phyloP scores from a whole-genome alignment of 2,113 vertebrate genomes.

The Chaenogobius annularis region DNA sequence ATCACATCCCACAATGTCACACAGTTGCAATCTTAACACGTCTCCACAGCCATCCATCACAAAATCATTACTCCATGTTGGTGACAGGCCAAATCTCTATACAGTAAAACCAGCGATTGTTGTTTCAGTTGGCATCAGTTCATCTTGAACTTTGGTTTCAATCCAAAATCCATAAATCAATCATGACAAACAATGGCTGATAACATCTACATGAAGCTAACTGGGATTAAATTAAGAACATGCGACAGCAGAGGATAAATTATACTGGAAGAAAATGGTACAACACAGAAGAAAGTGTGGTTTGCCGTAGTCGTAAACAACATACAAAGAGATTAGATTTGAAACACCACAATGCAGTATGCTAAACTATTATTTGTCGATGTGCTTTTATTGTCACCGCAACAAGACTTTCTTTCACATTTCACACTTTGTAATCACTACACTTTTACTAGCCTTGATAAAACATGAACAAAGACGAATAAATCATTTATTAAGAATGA shows the following conservation, averaged over 20 bases:
- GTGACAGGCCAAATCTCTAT: neutral
- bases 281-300: neutral
- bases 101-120: neutral
- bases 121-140: neutral
- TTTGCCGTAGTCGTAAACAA: neutral
- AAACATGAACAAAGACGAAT: too few relatives aligned
- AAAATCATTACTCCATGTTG: neutral
- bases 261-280: neutral
- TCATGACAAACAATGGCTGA: conserved; percentile 12
- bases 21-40: neutral
- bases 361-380: too few relatives aligned
- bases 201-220: conserved; percentile 10
- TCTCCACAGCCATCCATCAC: neutral
- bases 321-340: neutral
- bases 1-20: neutral
- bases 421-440: too few relatives aligned
- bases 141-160: neutral
- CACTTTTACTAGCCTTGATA: too few relatives aligned
- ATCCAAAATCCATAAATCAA: neutral
- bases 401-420: too few relatives aligned
- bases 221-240: neutral
- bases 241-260: neutral
- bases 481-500: too few relatives aligned
- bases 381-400: too few relatives aligned
- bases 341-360: neutral